Evolutionary conservation across 2,113 vertebrate species (phyloP).

Genomic region (Callionymus lyra): DNA sequence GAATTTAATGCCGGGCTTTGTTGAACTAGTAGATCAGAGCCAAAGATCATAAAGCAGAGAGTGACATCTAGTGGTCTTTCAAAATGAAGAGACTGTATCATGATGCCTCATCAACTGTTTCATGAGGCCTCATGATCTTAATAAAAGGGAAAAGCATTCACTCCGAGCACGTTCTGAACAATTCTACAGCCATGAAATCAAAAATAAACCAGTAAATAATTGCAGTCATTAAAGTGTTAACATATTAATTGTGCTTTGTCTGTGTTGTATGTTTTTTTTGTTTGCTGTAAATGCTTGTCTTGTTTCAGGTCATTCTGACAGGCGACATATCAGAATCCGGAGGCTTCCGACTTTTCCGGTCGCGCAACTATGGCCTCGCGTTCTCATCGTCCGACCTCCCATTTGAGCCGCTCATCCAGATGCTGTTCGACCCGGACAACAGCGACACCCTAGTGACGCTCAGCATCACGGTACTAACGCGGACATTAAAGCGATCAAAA

Average conservation of each 20-base stretch:
- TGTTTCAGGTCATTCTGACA: slow-evolving; percentile 80
- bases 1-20: no score
- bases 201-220: not conserved
- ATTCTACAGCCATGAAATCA: not conserved
- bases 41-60: no score
- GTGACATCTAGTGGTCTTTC: no score
- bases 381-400: slow-evolving; percentile 74
- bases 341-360: slow-evolving; percentile 77
- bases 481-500: slow-evolving; percentile 23
- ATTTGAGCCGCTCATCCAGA: slow-evolving; percentile 81
- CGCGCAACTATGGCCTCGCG: slow-evolving; percentile 74
- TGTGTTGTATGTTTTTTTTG: not conserved
- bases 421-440: slow-evolving; percentile 76
- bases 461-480: slow-evolving; percentile 70
- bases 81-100: no score
- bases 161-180: no score
- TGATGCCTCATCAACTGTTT: no score
- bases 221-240: not conserved
- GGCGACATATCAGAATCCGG: slow-evolving; percentile 74
- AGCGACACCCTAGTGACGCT: slow-evolving; percentile 70
- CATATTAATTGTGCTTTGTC: no score
- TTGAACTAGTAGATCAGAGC: no score
- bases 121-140: no score
- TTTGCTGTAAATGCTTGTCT: slow-evolving; percentile 7
- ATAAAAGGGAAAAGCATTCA: no score